Base-by-base conservation (phyloP, 2,888 invertebrate genomes). In the Nomada goodeniana region DNA sequence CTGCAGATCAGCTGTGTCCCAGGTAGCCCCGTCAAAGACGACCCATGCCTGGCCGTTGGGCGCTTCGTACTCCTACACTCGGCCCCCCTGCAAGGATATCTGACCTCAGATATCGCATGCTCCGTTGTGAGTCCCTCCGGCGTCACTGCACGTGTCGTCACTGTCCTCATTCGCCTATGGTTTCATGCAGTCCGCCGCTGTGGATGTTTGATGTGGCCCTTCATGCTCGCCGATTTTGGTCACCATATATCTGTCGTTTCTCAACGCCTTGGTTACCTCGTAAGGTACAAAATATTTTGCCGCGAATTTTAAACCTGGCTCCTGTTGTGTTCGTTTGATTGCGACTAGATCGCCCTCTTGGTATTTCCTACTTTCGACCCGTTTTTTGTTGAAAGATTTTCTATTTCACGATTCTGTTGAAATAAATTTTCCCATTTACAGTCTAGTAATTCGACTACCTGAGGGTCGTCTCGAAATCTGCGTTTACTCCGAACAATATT, bases 401-500 rank as follows among this genome's bases (percentile, higher is more conserved):
- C 59, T 44, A 47, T 70, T 70, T 9, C 61, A 2, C 68, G 60
- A 4, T 61, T 47, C 15, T 75, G 15, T 0, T 68, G n/a, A 23
- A 68, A 75, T 7, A 61, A 0, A 2, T 15, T 26, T 7, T 50
- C 29, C 68, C 42, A 60, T 44, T 76, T 63, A 7, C 26, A 5
- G 13, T 76, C 76, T 1, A 76, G n/a, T n/a, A 69, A 18, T 36
- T 63, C 44, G 9, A 20, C 29, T 3, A 76, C 20, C 11, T 20
- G 36, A 1, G 36, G 60, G 20, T 75, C 61, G 2, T 75, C 68
- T 23, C 20, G 18, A 7, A 75, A 26, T 23, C 68, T 20, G 2
- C 18, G 7, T 61, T 7, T 1, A 50, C 50, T 4, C 75, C 68
- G 15, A 75, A 68, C 42, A 75, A n/a, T 53, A 76, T 13, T 2